phyloP scores from a whole-genome alignment of 2,797 vertebrate genomes.

The Falco biarmicus region DNA sequence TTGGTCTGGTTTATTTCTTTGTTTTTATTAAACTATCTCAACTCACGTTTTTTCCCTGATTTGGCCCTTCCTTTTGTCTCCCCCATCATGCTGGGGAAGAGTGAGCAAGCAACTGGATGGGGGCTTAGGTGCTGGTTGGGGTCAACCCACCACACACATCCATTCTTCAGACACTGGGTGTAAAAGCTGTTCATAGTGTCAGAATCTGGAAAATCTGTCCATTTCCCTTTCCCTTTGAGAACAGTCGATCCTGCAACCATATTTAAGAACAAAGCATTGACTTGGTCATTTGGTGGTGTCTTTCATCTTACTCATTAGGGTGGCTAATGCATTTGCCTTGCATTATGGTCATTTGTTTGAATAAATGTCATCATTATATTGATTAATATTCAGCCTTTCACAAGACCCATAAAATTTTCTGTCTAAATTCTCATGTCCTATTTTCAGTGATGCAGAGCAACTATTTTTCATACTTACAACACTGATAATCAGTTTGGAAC shows the following conservation, averaged over 20 bases:
- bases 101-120: not conserved
- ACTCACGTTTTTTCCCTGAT: not conserved
- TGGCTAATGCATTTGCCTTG: slow-evolving; percentile 16
- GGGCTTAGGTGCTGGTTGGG: not conserved
- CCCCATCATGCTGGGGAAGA: not conserved
- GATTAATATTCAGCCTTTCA: slow-evolving; percentile 30
- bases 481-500: not conserved
- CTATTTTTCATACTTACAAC: slow-evolving; percentile 28
- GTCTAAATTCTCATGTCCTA: slow-evolving; percentile 13
- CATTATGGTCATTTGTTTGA: slow-evolving; percentile 42
- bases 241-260: not conserved
- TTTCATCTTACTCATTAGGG: slow-evolving; percentile 15
- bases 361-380: slow-evolving; percentile 37
- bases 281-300: not conserved
- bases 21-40: not conserved
- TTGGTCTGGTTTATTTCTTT: not conserved
- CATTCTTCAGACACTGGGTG: not conserved
- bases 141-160: not conserved
- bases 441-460: slow-evolving; percentile 20
- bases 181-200: not conserved
- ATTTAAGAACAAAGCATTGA: not conserved
- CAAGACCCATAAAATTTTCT: slow-evolving; percentile 42
- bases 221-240: not conserved
- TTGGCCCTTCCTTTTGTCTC: not conserved
- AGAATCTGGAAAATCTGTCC: not conserved